Conservation (phyloP, 2,888 invertebrate genomes). For the Drosophila recens region DNA sequence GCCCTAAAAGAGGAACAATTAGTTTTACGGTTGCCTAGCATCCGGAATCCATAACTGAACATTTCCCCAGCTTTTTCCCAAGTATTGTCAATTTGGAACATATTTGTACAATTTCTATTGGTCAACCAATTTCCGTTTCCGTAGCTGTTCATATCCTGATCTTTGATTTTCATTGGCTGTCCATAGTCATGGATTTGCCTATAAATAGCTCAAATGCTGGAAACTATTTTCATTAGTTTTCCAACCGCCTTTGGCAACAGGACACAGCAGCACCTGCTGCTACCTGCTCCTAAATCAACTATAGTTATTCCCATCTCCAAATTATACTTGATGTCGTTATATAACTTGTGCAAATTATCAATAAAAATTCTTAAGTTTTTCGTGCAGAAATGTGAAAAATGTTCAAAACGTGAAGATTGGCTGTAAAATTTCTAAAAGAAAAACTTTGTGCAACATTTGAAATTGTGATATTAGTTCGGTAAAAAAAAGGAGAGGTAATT, state of each 20-base stretch:
- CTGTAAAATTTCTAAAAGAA: constrained; percentile 28
- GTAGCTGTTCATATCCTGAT: constrained; percentile 61
- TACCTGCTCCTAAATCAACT: constrained; percentile 12
- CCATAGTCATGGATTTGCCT: constrained; percentile 54
- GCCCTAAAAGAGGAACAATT: constrained; percentile 68
- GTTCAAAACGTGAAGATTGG: constrained; percentile 30
- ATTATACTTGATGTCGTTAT: constrained; percentile 38
- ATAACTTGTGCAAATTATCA: constrained; percentile 35
- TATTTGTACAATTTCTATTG: constrained; percentile 81
- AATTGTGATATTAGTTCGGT: constrained; percentile 43
- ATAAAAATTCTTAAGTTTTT: constrained; percentile 6
- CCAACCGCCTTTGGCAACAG: constrained; percentile 47
- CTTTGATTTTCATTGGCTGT: constrained; percentile 64
- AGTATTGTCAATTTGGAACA: constrained; percentile 59
- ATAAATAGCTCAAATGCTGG: constrained; percentile 68
- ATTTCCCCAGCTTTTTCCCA: constrained; percentile 71
- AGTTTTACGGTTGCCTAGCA: constrained; percentile 78
- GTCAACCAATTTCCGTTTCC: constrained; percentile 82
- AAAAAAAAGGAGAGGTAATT: constrained; percentile 49
- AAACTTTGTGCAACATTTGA: constrained; percentile 23
- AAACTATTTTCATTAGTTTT: constrained; percentile 75
- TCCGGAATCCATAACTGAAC: constrained; percentile 59
- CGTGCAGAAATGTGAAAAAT: constrained; percentile 17
- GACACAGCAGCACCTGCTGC: constrained; percentile 27
- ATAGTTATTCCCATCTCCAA: constrained; percentile 5